Conservation (phyloP, 2,113 vertebrate species). For the Paramormyrops kingsleyae region DNA sequence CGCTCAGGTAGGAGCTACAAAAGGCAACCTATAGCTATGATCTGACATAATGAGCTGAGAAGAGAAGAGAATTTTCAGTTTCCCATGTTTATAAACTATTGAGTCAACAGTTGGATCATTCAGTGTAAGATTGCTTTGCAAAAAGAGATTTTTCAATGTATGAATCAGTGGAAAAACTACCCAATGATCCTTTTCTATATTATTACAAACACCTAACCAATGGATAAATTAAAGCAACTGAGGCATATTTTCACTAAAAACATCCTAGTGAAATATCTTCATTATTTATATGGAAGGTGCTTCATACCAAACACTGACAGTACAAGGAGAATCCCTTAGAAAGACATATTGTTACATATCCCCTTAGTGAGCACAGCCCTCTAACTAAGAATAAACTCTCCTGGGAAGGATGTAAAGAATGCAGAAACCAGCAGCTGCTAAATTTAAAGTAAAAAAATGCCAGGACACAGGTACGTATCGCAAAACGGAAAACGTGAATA, state of each 20-base stretch:
- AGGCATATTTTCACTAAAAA: not conserved
- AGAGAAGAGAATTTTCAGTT: not conserved
- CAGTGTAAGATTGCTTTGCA: not conserved
- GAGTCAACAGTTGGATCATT: not conserved
- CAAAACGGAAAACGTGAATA: not conserved
- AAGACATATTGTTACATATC: not conserved
- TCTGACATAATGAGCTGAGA: not conserved
- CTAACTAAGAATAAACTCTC: not conserved
- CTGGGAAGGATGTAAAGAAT: not conserved
- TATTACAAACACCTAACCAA: not conserved
- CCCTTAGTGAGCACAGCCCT: not conserved
- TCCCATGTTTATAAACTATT: not conserved
- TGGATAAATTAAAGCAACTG: not conserved
- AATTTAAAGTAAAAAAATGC: not conserved
- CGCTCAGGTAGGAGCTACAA: not conserved
- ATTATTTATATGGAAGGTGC: not conserved
- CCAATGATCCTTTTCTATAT: not conserved
- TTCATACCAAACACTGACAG: not conserved
- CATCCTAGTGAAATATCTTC: not conserved
- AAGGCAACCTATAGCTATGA: not conserved
- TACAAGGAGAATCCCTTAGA: not conserved
- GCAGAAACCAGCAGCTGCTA: not conserved
- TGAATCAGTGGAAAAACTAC: not conserved
- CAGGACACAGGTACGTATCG: not conserved
- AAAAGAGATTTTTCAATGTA: not conserved